Evolutionary conservation across 2,888 invertebrate genomes (phyloP).

Genomic region (Dastarcus helophoroides): DNA sequence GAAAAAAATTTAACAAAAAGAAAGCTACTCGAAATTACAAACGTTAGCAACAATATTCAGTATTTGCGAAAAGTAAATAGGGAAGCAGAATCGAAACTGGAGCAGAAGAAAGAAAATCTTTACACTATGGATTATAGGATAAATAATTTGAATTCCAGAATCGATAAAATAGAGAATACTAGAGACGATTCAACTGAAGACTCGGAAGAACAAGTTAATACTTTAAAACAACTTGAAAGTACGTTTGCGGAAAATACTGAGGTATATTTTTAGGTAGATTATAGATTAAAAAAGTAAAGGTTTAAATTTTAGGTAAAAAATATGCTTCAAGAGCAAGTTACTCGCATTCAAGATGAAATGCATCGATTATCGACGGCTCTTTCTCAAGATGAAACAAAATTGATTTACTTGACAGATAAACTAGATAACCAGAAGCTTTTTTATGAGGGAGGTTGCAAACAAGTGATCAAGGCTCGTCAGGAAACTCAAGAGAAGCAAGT

Average conservation of each 20-base stretch:
- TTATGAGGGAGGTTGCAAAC: constrained; percentile 48
- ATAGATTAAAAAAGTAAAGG: neutral
- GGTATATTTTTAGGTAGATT: neutral
- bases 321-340: constrained; percentile 41
- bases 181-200: no score
- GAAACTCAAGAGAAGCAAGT: constrained; percentile 47
- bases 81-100: constrained; percentile 39
- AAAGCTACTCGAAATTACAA: constrained; percentile 44
- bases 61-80: constrained; percentile 40
- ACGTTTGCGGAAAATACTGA: neutral
- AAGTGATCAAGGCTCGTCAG: constrained; percentile 36
- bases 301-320: constrained; percentile 25
- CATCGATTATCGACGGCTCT: constrained; percentile 40
- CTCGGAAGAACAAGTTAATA: no score
- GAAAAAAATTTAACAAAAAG: constrained; percentile 41
- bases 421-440: constrained; percentile 44
- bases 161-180: no score
- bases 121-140: constrained; percentile 44
- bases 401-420: constrained; percentile 34
- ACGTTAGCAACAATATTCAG: constrained; percentile 36
- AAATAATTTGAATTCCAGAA: no score
- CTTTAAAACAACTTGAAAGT: constrained; percentile 3
- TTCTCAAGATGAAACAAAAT: constrained; percentile 31
- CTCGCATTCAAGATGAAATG: constrained; percentile 47
- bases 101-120: constrained; percentile 45